These are phyloP conservation scores for Parauchenoglanis punctatus DNA, from an alignment of 2,797 vertebrate genomes.

Conservation along the genomic window DNA sequence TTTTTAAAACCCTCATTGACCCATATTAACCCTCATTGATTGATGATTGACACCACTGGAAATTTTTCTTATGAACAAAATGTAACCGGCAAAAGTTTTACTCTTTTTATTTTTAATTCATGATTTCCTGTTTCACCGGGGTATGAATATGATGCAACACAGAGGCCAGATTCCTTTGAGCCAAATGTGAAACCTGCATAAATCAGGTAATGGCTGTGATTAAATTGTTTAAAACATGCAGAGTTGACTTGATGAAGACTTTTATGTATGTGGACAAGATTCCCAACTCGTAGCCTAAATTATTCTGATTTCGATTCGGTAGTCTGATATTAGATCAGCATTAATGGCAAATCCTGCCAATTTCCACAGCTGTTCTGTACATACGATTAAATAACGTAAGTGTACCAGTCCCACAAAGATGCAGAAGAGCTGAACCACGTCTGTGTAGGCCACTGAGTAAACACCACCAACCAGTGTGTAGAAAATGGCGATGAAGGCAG, in stretches of 20 bases:
- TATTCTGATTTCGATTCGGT: neutral
- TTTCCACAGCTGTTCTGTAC: neutral
- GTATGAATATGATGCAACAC: neutral
- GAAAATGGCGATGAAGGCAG: slow-evolving; percentile 90
- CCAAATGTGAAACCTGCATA: neutral
- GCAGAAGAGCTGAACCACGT: slow-evolving; percentile 97
- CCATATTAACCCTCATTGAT: no score
- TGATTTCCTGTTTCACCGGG: neutral
- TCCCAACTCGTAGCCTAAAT: neutral
- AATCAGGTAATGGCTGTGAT: neutral
- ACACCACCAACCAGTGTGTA: slow-evolving; percentile 94
- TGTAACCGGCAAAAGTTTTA: neutral
- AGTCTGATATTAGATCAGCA: neutral
- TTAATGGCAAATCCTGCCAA: neutral
- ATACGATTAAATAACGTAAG: neutral
- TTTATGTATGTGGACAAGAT: neutral
- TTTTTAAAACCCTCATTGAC: neutral
- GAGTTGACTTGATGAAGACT: neutral
- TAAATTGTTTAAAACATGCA: neutral
- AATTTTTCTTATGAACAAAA: neutral
- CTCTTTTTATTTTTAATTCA: no score
- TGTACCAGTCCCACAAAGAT: slow-evolving; percentile 93
- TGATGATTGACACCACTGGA: neutral
- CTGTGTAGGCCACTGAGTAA: slow-evolving; percentile 96
- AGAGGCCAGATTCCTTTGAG: neutral